phyloP scores from a whole-genome alignment of 2,797 vertebrate genomes.

The Rhadinocentrus ornatus region DNA sequence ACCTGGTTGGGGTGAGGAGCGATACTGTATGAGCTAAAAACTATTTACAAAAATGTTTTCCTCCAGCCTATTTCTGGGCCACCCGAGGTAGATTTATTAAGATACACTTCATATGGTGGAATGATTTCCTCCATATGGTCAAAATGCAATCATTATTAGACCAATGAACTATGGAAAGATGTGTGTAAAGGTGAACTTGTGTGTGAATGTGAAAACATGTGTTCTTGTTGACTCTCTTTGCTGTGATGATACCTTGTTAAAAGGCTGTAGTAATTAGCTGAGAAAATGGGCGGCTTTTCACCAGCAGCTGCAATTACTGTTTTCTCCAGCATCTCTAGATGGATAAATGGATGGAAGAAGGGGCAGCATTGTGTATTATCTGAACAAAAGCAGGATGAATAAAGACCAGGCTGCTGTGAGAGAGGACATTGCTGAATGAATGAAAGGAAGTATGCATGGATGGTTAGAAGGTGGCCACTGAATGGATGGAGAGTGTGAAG shows the following conservation, averaged over 20 bases:
- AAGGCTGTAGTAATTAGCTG: constrained; percentile 91
- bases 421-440: constrained; percentile 31
- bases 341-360: constrained; percentile 44
- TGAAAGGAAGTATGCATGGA: constrained; percentile 17
- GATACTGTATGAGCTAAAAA: not conserved
- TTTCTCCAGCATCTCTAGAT: constrained; percentile 50
- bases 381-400: constrained; percentile 35
- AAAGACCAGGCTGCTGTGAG: constrained; percentile 25
- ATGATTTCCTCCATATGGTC: constrained; percentile 79
- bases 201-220: constrained; percentile 27
- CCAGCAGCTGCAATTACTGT: constrained; percentile 90
- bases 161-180: constrained; percentile 89
- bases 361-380: constrained; percentile 32
- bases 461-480: not conserved
- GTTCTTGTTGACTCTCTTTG: constrained; percentile 71
- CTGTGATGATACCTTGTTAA: constrained; percentile 94
- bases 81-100: not conserved
- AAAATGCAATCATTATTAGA: constrained; percentile 90
- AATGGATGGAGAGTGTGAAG: constrained; percentile 16
- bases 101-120: constrained; percentile 12
- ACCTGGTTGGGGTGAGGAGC: not conserved
- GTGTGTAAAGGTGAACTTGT: constrained; percentile 22
- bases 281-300: constrained; percentile 94
- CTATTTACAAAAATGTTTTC: not conserved
- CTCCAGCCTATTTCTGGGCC: too few relatives aligned